These are phyloP conservation scores for Drosophila serrata DNA, from an alignment of 1,140 invertebrate species.

Conservation along the genomic window DNA sequence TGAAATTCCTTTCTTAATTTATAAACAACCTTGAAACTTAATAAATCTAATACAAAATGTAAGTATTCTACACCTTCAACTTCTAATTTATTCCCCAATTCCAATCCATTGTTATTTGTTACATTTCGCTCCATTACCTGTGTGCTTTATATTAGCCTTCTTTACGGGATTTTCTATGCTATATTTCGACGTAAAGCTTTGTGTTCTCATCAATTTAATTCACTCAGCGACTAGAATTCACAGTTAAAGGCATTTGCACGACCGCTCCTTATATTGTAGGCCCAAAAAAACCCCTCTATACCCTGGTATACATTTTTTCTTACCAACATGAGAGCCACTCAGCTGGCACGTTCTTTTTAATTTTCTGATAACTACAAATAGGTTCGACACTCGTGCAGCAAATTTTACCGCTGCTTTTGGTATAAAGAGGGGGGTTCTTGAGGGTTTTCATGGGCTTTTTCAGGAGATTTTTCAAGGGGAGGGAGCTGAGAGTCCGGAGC, in stretches of 20 bases:
- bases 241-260: slow-evolving; percentile 76
- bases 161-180: background rate
- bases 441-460: background rate
- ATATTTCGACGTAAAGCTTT: slow-evolving; percentile 9
- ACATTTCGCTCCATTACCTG: slow-evolving; percentile 35
- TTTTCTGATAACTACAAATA: slow-evolving; percentile 84
- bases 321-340: background rate
- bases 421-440: background rate
- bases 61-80: background rate
- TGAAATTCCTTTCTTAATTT: background rate
- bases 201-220: slow-evolving; percentile 72
- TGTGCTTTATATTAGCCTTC: slow-evolving; percentile 23
- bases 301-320: background rate
- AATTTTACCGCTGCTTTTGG: slow-evolving; percentile 73
- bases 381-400: slow-evolving; percentile 81
- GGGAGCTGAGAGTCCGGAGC: background rate
- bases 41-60: background rate
- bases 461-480: background rate
- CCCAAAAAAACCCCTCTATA: slow-evolving; percentile 15
- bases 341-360: slow-evolving; percentile 76
- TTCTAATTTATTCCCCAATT: background rate
- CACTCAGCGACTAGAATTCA: slow-evolving; percentile 60
- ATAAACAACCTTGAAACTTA: background rate
- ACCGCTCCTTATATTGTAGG: slow-evolving; percentile 49
- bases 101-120: background rate